Evolutionary conservation across 1,140 invertebrate genomes (phyloP).

Genomic region (Hyphantria cunea): DNA sequence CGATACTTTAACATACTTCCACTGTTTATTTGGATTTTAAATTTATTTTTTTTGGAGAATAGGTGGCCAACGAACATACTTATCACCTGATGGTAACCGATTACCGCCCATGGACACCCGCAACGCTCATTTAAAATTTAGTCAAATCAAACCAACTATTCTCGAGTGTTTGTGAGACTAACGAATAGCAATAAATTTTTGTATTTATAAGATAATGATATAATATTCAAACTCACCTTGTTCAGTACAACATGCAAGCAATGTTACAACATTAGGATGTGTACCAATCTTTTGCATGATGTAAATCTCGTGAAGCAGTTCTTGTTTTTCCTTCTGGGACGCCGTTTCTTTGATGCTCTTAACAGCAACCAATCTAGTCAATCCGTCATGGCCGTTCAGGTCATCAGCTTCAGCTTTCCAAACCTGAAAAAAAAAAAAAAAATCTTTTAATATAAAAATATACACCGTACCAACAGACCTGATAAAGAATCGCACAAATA

Average conservation of each 20-base stretch:
- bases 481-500: background rate
- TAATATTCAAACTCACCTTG: slow-evolving; percentile 82
- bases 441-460: background rate
- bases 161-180: too few species aligned
- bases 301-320: slow-evolving; percentile 88
- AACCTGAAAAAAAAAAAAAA: slow-evolving; percentile 77
- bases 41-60: too few species aligned
- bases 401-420: slow-evolving; percentile 93
- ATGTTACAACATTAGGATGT: slow-evolving; percentile 93
- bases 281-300: slow-evolving; percentile 93
- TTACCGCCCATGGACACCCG: too few species aligned
- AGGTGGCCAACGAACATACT: too few species aligned
- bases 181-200: too few species aligned
- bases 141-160: too few species aligned
- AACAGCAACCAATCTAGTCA: slow-evolving; percentile 90
- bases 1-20: too few species aligned
- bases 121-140: too few species aligned
- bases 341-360: slow-evolving; percentile 90
- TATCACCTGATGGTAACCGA: too few species aligned
- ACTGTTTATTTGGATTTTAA: too few species aligned
- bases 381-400: slow-evolving; percentile 88
- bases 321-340: slow-evolving; percentile 89
- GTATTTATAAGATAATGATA: too few species aligned
- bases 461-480: too few species aligned
- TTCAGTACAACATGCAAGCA: slow-evolving; percentile 92